A percentile compares a stretch with the other conserved stretches of the same genome.
phyloP scores from a whole-genome alignment of 1,140 invertebrate species.

The Drosophila erecta region DNA sequence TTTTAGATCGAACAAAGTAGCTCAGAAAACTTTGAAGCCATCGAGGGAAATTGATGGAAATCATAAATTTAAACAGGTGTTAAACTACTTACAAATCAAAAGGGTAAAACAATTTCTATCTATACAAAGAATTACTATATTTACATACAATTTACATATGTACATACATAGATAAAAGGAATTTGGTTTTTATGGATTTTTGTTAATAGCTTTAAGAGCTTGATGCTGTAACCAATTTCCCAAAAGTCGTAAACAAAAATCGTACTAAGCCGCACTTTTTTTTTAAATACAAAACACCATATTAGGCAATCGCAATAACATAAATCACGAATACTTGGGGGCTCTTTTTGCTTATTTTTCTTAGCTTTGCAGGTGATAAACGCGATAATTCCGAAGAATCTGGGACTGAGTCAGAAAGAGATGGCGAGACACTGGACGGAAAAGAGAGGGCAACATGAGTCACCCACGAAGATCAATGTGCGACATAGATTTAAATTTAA shows the following conservation, averaged over 20 bases:
- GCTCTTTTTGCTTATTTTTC: slow-evolving; percentile 3
- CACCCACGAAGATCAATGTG: slow-evolving; percentile 28
- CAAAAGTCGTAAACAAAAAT: slow-evolving; percentile 10
- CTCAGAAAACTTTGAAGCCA: neutral
- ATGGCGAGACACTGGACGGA: neutral
- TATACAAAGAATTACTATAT: too few relatives aligned
- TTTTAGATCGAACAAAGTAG: slow-evolving; percentile 2
- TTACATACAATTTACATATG: too few relatives aligned
- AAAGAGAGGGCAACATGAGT: slow-evolving; percentile 28
- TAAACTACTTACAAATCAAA: neutral
- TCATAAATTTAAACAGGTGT: neutral
- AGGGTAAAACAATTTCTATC: neutral
- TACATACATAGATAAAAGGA: too few relatives aligned
- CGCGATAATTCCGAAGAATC: slow-evolving; percentile 55
- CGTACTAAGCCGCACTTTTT: neutral
- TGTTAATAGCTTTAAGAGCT: neutral
- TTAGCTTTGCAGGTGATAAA: slow-evolving; percentile 38
- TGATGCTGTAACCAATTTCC: neutral
- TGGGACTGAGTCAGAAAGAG: slow-evolving; percentile 39
- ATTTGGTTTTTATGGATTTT: too few relatives aligned
- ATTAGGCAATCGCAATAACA: slow-evolving; percentile 17
- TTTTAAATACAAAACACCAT: neutral
- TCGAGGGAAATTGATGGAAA: neutral
- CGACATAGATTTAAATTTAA: slow-evolving; percentile 20
- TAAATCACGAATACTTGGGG: slow-evolving; percentile 12